Evolutionary conservation across 2,888 invertebrate genomes (phyloP).

Genomic region (Drosophila siamana): DNA sequence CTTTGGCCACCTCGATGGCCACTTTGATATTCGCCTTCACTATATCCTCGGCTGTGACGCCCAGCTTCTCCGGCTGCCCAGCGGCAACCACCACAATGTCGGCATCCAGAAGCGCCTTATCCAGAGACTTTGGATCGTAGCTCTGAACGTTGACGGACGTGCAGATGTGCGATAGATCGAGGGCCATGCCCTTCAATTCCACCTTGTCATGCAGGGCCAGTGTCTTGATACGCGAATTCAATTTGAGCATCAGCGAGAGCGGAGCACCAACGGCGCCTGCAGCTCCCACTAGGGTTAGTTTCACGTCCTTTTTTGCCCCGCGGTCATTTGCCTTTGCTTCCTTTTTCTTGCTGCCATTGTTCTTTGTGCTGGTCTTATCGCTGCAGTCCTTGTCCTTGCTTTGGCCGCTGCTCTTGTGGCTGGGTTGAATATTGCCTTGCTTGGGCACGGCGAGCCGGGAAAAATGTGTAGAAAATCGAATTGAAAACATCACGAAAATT

Average conservation of each 20-base stretch:
- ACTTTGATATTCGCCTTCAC: conserved; percentile 98
- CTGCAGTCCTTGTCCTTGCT: background rate
- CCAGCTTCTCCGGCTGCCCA: conserved; percentile 97
- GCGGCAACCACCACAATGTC: conserved; percentile 97
- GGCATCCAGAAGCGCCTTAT: conserved; percentile 90
- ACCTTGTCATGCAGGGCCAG: conserved; percentile 96
- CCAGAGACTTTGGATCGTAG: conserved; percentile 90
- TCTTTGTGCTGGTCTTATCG: too few species aligned
- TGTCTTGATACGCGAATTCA: conserved; percentile 92
- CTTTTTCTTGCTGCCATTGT: background rate
- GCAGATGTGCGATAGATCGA: conserved; percentile 97
- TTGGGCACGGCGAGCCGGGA: background rate
- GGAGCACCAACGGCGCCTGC: conserved; percentile 99
- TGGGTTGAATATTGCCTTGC: background rate
- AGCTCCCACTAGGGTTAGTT: conserved; percentile 97
- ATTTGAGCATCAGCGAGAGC: conserved; percentile 94
- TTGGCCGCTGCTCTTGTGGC: background rate
- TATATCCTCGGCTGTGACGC: conserved; percentile 97
- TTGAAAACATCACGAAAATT: conserved; percentile 3
- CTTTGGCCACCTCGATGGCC: conserved; percentile 92
- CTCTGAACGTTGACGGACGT: conserved; percentile 91
- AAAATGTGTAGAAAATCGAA: background rate
- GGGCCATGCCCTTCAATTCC: conserved; percentile 96
- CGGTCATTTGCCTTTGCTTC: too few species aligned
- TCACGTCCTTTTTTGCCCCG: conserved; percentile 86